Conservation (phyloP, 2,888 invertebrate species). For the Nemurella pictetii region DNA sequence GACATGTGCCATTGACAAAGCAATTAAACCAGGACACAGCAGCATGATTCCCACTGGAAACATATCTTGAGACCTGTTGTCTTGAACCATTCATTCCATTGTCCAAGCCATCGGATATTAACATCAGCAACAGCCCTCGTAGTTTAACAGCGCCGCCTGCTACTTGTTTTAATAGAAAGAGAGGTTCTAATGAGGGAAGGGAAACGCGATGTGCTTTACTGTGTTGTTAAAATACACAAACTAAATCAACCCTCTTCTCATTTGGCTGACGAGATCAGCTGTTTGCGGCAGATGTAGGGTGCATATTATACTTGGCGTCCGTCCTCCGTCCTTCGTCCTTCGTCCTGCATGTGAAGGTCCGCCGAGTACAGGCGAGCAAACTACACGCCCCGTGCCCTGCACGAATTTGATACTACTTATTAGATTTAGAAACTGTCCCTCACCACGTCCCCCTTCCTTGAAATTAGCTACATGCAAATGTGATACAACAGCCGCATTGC, state of each 20-base stretch:
- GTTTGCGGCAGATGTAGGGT: constrained; percentile 36
- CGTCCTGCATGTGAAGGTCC: constrained; percentile 1
- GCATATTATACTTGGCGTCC: neutral
- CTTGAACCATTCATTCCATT: constrained; percentile 2
- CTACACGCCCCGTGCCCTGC: neutral
- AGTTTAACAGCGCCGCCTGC: neutral
- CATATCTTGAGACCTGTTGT: constrained; percentile 20
- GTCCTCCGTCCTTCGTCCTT: neutral
- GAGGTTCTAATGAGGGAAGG: constrained; percentile 11
- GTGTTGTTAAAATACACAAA: constrained; percentile 37
- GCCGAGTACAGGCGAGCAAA: neutral
- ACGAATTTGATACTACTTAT: constrained; percentile 27
- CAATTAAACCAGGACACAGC: constrained; percentile 31
- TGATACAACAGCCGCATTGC: neutral
- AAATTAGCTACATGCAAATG: constrained; percentile 5
- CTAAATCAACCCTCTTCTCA: constrained; percentile 26
- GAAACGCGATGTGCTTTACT: neutral
- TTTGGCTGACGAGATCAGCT: constrained; percentile 35
- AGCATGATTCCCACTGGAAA: neutral
- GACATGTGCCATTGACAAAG: constrained; percentile 28
- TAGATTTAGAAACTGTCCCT: constrained; percentile 5
- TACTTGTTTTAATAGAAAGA: constrained; percentile 15
- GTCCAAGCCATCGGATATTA: neutral
- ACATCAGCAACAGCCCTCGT: constrained; percentile 9
- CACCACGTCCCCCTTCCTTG: neutral